phyloP scores from a whole-genome alignment of 2,113 vertebrate species.

The Mesembrinibis cayennensis region DNA sequence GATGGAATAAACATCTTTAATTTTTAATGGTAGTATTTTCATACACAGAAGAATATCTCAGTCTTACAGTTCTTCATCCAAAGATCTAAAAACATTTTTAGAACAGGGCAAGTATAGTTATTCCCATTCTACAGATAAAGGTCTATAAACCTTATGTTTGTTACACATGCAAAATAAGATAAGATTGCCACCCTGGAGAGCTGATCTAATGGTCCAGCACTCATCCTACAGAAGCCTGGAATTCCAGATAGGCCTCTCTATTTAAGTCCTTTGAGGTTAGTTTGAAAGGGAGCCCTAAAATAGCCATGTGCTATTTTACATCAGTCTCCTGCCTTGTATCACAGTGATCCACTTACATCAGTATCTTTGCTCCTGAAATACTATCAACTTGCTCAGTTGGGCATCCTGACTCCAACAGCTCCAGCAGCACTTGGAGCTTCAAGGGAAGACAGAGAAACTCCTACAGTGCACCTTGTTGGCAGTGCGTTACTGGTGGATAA shows the following conservation, averaged over 20 bases:
- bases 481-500: neutral
- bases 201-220: neutral
- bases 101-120: neutral
- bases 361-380: neutral
- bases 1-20: neutral
- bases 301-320: neutral
- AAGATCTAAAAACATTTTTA: neutral
- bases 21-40: neutral
- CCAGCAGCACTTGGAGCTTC: neutral
- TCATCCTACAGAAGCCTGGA: neutral
- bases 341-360: neutral
- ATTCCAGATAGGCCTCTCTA: neutral
- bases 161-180: neutral
- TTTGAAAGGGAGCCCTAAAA: neutral
- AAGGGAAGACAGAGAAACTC: neutral
- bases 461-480: neutral
- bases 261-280: neutral
- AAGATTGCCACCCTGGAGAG: neutral
- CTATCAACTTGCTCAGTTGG: neutral
- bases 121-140: neutral
- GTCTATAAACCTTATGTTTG: neutral
- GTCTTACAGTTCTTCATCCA: neutral
- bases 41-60: neutral
- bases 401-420: neutral
- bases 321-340: neutral